Base-by-base conservation (phyloP, 2,113 vertebrate species). In the Chloebia gouldiae region DNA sequence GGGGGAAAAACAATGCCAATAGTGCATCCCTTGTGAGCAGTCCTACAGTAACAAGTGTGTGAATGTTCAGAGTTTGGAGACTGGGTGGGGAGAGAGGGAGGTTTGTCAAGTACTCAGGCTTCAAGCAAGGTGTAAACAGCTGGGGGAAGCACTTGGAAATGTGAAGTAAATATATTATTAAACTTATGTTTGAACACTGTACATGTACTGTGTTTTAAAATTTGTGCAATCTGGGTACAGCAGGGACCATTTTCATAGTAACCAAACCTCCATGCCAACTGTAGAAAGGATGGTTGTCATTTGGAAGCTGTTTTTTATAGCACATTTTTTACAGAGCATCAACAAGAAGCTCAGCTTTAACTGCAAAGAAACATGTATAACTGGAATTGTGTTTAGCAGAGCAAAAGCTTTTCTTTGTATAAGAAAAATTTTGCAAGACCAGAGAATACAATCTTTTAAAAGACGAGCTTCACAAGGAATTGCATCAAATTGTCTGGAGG, bases 331-430 rank as follows among this genome's bases (percentile, higher is more conserved):
- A 91, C 63, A 92, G 70, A 93, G 50, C n/a, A 89, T 83, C 24
- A 77, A 96, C 83, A 94, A 89, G 93, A 97, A 89, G 94, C 90
- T 97, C 86, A 97, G 63, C 92, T 97, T 95, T 95, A 97, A 95
- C 81, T 95, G 61, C 70, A 92, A 91, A 83, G 92, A 90, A 90
- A 79, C 45, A 5, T 22, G 9, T 19, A 5, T 54, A 6, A 15
- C 30, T 80, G 33, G 44, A 87, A 47, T 57, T 73, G 54, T 59
- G 18, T 79, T 86, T 22, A 85, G 63, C 37, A 73, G 49, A 80
- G 37, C 14, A 50, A 45, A 88, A 93, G 44, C 51, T 86, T 28
- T 81, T 63, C 68, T 54, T 79, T 16, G 15, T 65, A 15, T 49
- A 15, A 24, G 76, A 37, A 65, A 21, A 56, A 85, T 31, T 75